Evolutionary conservation across 2,888 invertebrate species (phyloP), one percentile per base, ranked within the genome.

Genomic region (Drosophila nigritarsus): DNA sequence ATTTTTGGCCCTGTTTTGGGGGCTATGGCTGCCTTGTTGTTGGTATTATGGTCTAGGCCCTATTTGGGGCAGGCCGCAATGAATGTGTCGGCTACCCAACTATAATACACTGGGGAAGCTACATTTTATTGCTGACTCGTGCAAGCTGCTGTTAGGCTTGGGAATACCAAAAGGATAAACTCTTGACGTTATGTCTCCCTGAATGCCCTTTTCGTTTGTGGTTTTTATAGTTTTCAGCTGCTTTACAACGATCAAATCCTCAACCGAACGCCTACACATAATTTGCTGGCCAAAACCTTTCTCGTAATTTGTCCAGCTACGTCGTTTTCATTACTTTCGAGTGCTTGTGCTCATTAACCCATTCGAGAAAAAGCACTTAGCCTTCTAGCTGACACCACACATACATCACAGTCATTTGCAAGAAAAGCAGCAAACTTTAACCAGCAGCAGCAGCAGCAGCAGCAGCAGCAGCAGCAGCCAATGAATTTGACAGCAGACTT

Each of bases 1-100:
- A 87, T 89, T 89, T 88, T 82, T 63, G 74, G 74, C 71, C 73
- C 82, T 78, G 68, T 80, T 69, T 80, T 80, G 65, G 77, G 77
- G 71, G 56, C 61, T 55, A 66, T 67, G 15, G 51, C 13, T 30
- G 30, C 20, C 65, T 67, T 62, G 59, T 67, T 65, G 63, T 65
- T 65, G 60, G 71, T n/a, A 30, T 42, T 79, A 73, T 59, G 45
- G 59, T 64, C 48, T 42, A 66, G 29, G 54, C 82, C 76, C 65
- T 72, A 62, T 78, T 78, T 73, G 70, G 74, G 49, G 18, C 53
- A 59, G 24, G 15, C 13, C 36, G 48, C 36, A 59, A 38, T 59
- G 38, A 40, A 69, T 65, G 54, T 76, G 63, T 71, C 32, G 53
- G 48, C n/a, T 58, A 42, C 36, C 27, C 42, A 60, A 69, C 63